Evolutionary conservation across 2,888 invertebrate species (phyloP).

Genomic region (Rhagophthalmus giganteus): DNA sequence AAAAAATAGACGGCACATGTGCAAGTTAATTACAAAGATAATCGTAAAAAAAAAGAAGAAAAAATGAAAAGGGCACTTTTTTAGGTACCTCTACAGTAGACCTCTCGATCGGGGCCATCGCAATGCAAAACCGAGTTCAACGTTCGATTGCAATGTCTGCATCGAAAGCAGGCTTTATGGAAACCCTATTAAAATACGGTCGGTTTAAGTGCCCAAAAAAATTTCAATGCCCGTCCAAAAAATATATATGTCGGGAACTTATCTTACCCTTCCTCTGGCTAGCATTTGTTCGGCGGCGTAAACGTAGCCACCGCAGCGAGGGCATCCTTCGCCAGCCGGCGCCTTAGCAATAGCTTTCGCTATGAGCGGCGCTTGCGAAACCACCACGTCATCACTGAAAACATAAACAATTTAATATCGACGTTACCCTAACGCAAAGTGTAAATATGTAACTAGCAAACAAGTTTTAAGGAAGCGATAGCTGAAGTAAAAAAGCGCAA

Average conservation of each 20-base stretch:
- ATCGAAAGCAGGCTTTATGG: slow-evolving; percentile 90
- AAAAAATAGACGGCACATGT: slow-evolving; percentile 13
- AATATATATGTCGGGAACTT: not conserved
- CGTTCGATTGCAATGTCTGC: slow-evolving; percentile 80
- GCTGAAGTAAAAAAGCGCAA: slow-evolving; percentile 16
- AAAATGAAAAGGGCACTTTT: slow-evolving; percentile 12
- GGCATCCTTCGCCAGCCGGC: slow-evolving; percentile 84
- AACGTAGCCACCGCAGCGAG: slow-evolving; percentile 85
- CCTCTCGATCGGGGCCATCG: slow-evolving; percentile 89
- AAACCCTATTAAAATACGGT: slow-evolving; percentile 64
- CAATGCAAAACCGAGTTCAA: slow-evolving; percentile 88
- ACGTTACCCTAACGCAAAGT: too few species aligned
- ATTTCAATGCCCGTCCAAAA: not conserved
- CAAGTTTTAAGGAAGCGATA: slow-evolving; percentile 10
- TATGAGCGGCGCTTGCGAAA: slow-evolving; percentile 43
- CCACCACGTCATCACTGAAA: slow-evolving; percentile 19
- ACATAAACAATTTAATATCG: slow-evolving; percentile 6
- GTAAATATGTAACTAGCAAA: too few species aligned
- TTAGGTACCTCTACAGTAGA: slow-evolving; percentile 87
- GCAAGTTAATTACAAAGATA: slow-evolving; percentile 1
- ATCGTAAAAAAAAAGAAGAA: slow-evolving; percentile 2
- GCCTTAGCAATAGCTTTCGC: slow-evolving; percentile 76
- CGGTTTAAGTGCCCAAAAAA: not conserved
- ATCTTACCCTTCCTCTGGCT: slow-evolving; percentile 83
- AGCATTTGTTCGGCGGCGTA: slow-evolving; percentile 93